phyloP scores from a whole-genome alignment of 2,888 invertebrate species.

The Troides oblongomaculatus region DNA sequence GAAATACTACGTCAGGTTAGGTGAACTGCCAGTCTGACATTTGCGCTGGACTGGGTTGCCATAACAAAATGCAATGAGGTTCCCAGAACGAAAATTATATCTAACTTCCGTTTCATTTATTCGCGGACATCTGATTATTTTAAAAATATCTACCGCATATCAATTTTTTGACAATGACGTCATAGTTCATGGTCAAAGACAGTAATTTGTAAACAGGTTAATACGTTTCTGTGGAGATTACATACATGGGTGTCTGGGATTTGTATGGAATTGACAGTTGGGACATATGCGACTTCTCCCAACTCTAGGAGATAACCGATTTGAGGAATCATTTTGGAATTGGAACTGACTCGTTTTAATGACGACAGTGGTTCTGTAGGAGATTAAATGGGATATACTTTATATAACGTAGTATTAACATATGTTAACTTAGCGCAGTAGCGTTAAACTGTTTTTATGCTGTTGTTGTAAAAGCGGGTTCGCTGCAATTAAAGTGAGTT shows the following conservation, averaged over 20 bases:
- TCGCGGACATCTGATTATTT: background rate
- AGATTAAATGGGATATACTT: background rate
- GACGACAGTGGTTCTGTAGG: background rate
- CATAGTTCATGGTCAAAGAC: no score
- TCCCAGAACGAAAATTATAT: background rate
- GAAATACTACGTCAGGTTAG: background rate
- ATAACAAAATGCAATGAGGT: background rate
- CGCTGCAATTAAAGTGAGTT: background rate
- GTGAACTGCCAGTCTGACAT: background rate
- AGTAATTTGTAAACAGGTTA: no score
- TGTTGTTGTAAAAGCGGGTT: background rate
- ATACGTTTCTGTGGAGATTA: no score
- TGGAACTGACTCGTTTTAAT: background rate
- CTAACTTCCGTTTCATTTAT: background rate
- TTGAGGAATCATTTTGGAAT: background rate
- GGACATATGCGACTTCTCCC: no score
- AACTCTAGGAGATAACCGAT: no score
- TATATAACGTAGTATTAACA: background rate
- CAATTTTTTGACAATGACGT: no score
- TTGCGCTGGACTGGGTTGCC: background rate
- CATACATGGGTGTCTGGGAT: no score
- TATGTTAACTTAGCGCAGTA: constrained; percentile 6
- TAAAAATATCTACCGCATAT: no score
- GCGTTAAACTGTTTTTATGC: background rate
- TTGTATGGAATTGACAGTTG: no score